Percentiles rank a stretch among this genome's conserved stretches.
These are phyloP conservation scores for Acleris literana DNA, from an alignment of 2,888 invertebrate genomes.

Conservation along the genomic window DNA sequence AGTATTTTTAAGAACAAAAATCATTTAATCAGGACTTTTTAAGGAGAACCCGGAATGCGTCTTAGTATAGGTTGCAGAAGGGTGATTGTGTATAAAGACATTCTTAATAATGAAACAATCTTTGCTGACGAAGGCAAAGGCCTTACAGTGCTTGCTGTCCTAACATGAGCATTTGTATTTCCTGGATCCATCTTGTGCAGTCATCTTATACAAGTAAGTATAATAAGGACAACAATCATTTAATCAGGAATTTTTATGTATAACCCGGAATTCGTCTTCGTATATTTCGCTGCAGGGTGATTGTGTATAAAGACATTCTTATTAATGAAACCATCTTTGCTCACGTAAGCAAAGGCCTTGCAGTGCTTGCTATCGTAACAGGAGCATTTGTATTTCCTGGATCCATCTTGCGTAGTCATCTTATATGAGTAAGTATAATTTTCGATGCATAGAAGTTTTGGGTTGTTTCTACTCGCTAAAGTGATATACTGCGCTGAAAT, in stretches of 20 bases:
- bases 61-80: background rate
- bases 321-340: background rate
- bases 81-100: background rate
- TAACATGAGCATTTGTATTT: background rate
- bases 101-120: background rate
- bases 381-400: background rate
- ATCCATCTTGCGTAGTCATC: background rate
- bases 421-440: background rate
- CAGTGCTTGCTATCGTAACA: background rate
- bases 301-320: background rate
- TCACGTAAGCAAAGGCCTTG: background rate
- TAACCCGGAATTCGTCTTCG: background rate
- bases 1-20: too few relatives aligned
- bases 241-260: too few relatives aligned
- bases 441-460: background rate
- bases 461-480: background rate
- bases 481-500: background rate
- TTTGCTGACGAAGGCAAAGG: background rate
- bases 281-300: background rate
- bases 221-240: background rate
- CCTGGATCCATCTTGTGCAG: background rate
- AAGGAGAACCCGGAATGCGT: background rate
- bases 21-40: background rate
- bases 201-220: too few relatives aligned
- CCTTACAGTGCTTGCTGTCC: background rate